Base-by-base conservation (phyloP, 2,888 invertebrate species). In the Noctua janthina region DNA sequence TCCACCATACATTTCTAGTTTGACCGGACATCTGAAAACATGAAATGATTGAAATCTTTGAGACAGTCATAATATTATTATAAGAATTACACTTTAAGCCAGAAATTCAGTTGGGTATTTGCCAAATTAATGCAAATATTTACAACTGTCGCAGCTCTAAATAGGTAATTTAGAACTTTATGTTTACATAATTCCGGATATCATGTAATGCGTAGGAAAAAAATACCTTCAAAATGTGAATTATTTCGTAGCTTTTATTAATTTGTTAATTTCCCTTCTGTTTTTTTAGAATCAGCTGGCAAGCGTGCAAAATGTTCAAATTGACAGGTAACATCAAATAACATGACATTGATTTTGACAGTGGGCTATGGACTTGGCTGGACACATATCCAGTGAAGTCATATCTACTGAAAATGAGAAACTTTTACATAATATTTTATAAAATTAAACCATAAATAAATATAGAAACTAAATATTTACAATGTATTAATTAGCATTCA, bases 11-110 rank as follows among this genome's bases (percentile, higher is more conserved):
- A 83, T 93, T 85, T 81, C 97, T 91, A 76, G 90, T 89, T 91
- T 93, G 93, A 15, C 95, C 95, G 68, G 95, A 88, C 96, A 97
- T 96, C 95, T 95, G 90, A 83, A 89, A 88, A 74, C 20, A 76
- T 29, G 13, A 74, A 76, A 56, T 43, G 0, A 67, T 23, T 43
- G 6, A 67, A 67, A 67, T 67, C 39, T 66, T 66, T 10, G 23
- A 8, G 6, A 64, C 2, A 69, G n/a, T 54, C 6, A 59, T 46
- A 29, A 79, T 20, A 49, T 49, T 39, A 13, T 23, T 23, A 64
- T 10, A 0, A 43, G n/a, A 59, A 59, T 35, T 13, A 35, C 10
- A n/a, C 23, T 43, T 1, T 23, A 20, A 5, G n/a, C 1, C 17
- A 46, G 17, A 43, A 20, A 62, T 13, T 43, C 2, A 15, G 11